Percentiles rank a stretch among this genome's conserved stretches.
phyloP scores from a whole-genome alignment of 2,888 invertebrate genomes.

The Malachius bipustulatus region DNA sequence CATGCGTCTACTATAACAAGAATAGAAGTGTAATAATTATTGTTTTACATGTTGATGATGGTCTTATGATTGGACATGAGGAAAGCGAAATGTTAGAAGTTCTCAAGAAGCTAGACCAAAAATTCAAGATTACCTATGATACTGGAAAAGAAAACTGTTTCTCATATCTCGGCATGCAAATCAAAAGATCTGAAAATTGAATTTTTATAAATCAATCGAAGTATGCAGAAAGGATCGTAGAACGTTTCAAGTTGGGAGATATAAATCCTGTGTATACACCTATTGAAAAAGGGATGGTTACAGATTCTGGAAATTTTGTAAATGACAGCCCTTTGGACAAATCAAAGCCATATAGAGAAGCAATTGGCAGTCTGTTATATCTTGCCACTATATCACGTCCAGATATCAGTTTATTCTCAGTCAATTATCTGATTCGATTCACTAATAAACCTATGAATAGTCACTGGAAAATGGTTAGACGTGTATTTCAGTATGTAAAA shows the following conservation, averaged over 20 bases:
- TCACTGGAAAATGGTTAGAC: constrained; percentile 18
- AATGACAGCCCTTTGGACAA: no score
- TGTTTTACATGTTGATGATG: constrained; percentile 23
- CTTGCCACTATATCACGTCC: constrained; percentile 19
- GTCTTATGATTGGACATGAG: constrained; percentile 16
- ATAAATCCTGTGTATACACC: constrained; percentile 15
- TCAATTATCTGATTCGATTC: constrained; percentile 21
- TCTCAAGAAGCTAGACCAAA: constrained; percentile 8
- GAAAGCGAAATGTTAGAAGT: constrained; percentile 15
- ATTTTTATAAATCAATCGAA: constrained; percentile 22
- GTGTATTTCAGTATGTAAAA: constrained; percentile 19
- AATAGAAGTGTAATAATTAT: constrained; percentile 16
- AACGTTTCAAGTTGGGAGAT: constrained; percentile 14
- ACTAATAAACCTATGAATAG: constrained; percentile 5
- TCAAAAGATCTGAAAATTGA: constrained; percentile 14
- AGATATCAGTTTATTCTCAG: constrained; percentile 22
- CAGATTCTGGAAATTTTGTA: constrained; percentile 15
- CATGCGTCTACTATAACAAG: constrained; percentile 19
- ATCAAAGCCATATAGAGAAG: constrained; percentile 5
- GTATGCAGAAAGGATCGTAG: constrained; percentile 20
- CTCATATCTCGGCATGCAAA: constrained; percentile 21
- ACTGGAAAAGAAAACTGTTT: no score
- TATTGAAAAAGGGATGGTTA: constrained; percentile 23
- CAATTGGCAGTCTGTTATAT: constrained; percentile 1
- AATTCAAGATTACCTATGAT: constrained; percentile 11